phyloP scores from a whole-genome alignment of 2,888 invertebrate genomes.

The Agrochola circellaris region DNA sequence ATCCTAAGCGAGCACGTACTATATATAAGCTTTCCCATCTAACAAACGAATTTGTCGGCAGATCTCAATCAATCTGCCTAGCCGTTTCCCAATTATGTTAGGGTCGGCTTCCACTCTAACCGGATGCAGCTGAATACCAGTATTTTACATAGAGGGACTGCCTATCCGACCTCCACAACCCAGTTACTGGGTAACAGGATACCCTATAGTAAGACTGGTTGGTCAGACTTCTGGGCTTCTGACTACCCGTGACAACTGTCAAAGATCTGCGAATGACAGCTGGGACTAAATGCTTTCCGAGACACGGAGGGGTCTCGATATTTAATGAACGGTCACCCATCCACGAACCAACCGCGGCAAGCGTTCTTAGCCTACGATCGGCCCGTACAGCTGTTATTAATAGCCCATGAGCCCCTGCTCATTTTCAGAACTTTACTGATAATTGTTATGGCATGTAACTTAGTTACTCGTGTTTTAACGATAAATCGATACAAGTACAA shows the following conservation, averaged over 20 bases:
- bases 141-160: not conserved
- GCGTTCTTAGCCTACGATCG: not conserved
- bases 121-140: not conserved
- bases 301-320: not conserved
- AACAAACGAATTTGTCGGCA: not conserved
- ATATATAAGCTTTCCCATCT: not conserved
- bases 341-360: not conserved
- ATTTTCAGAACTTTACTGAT: slow-evolving; percentile 3
- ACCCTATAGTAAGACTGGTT: not conserved
- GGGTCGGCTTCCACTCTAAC: not conserved
- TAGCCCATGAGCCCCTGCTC: not conserved
- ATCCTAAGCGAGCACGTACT: not conserved
- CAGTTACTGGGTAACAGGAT: not conserved
- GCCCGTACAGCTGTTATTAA: not conserved
- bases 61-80: not conserved
- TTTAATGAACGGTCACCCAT: not conserved
- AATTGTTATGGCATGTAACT: not conserved
- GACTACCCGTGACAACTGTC: not conserved
- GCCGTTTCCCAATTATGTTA: not conserved
- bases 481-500: slow-evolving; percentile 34
- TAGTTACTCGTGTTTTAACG: slow-evolving; percentile 1
- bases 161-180: not conserved
- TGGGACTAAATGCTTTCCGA: no score
- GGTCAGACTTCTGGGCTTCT: not conserved
- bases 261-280: not conserved